Percentiles rank a stretch among this genome's conserved stretches.
phyloP scores from a whole-genome alignment of 2,888 invertebrate species.

The Perizoma flavofasciatum region DNA sequence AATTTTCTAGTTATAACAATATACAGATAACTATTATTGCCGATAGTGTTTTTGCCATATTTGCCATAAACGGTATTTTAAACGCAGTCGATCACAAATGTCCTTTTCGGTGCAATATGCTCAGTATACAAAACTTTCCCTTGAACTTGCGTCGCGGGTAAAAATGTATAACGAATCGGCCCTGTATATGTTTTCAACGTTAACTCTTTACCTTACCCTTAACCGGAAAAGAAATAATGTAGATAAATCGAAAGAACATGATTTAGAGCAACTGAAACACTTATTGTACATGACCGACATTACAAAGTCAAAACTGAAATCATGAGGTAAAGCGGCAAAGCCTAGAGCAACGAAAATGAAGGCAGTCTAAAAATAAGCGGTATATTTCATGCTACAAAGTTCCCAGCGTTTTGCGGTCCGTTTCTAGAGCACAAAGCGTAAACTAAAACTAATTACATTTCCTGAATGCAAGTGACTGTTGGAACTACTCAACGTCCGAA shows the following conservation, averaged over 20 bases:
- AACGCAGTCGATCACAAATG: too few relatives aligned
- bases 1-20: too few relatives aligned
- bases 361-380: conserved; percentile 38
- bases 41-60: too few relatives aligned
- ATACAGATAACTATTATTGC: too few relatives aligned
- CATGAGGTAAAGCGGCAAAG: conserved; percentile 13
- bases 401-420: conserved; percentile 43
- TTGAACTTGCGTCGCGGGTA: too few relatives aligned
- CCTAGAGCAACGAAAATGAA: conserved; percentile 19
- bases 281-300: conserved; percentile 2
- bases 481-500: conserved; percentile 31
- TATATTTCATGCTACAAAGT: conserved; percentile 51
- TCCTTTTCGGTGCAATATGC: too few relatives aligned
- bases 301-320: conserved; percentile 20
- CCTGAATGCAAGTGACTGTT: conserved; percentile 33
- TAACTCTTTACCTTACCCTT: too few relatives aligned
- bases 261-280: neutral
- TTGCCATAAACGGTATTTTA: too few relatives aligned
- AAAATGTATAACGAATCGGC: too few relatives aligned
- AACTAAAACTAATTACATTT: conserved; percentile 52
- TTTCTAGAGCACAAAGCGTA: conserved; percentile 38
- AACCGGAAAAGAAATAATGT: neutral
- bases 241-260: neutral
- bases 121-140: too few relatives aligned
- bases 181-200: too few relatives aligned